phyloP scores from a whole-genome alignment of 2,113 vertebrate genomes.

The Hirundichthys speculiger region DNA sequence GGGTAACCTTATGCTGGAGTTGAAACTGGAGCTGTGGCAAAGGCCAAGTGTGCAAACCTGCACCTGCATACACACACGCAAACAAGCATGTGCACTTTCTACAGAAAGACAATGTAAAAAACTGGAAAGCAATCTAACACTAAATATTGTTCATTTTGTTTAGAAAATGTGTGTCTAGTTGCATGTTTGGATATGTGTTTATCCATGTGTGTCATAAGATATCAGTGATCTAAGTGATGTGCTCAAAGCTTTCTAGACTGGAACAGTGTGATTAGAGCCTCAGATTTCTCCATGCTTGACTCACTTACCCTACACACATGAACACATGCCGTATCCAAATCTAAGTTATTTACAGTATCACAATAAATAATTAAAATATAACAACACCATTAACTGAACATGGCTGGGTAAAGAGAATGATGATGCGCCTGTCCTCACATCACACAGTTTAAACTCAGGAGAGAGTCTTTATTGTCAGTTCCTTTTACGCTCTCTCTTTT shows the following conservation, averaged over 20 bases:
- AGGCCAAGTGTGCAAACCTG: slow-evolving; percentile 40
- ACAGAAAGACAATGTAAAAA: slow-evolving; percentile 48
- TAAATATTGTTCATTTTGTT: neutral
- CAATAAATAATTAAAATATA: slow-evolving; percentile 49
- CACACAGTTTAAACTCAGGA: slow-evolving; percentile 9
- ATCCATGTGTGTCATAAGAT: slow-evolving; percentile 4
- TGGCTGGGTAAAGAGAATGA: slow-evolving; percentile 3
- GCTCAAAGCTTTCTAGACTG: slow-evolving; percentile 39
- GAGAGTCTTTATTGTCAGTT: neutral
- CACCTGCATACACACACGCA: slow-evolving; percentile 25
- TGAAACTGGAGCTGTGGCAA: slow-evolving; percentile 77
- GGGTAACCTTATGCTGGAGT: slow-evolving; percentile 76
- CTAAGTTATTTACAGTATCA: slow-evolving; percentile 43
- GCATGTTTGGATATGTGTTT: neutral
- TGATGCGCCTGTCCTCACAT: neutral
- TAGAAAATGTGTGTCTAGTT: neutral
- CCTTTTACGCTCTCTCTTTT: neutral
- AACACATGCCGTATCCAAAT: slow-evolving; percentile 27
- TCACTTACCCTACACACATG: slow-evolving; percentile 19
- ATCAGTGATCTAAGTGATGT: slow-evolving; percentile 33
- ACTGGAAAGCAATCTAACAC: neutral
- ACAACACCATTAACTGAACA: slow-evolving; percentile 42
- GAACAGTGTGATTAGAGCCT: slow-evolving; percentile 51
- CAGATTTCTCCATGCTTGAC: slow-evolving; percentile 42
- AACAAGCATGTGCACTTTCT: slow-evolving; percentile 10